These are phyloP conservation scores for Salvelinus fontinalis DNA, from an alignment of 2,113 vertebrate genomes.

Conservation along the genomic window DNA sequence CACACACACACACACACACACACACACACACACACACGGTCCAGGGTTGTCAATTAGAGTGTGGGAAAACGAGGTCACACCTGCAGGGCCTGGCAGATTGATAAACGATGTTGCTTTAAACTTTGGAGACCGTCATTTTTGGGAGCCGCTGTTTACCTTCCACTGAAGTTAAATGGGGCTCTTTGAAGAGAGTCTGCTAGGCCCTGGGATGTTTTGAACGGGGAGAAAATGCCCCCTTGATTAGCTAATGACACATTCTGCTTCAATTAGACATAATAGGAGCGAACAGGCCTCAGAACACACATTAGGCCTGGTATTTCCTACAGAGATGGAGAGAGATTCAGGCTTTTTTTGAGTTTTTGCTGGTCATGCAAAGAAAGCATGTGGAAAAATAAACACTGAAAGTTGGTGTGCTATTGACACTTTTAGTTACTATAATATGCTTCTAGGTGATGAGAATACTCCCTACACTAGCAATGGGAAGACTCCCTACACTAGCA, in stretches of 20 bases:
- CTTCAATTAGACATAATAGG: constrained; percentile 79
- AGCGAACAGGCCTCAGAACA: constrained; percentile 70
- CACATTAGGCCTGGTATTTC: too few relatives aligned
- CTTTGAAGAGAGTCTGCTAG: constrained; percentile 68
- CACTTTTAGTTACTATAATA: too few relatives aligned
- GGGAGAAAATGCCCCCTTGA: constrained; percentile 59
- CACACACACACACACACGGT: too few relatives aligned
- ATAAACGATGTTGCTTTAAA: constrained; percentile 86
- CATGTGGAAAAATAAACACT: too few relatives aligned
- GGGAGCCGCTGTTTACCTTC: constrained; percentile 74
- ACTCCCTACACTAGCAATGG: too few relatives aligned
- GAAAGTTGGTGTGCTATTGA: too few relatives aligned
- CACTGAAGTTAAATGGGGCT: constrained; percentile 70
- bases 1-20: not conserved
- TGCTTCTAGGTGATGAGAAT: too few relatives aligned
- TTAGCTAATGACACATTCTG: constrained; percentile 80
- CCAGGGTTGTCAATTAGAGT: not conserved
- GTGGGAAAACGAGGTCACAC: constrained; percentile 69
- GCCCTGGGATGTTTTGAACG: constrained; percentile 65
- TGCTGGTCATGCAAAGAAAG: too few relatives aligned
- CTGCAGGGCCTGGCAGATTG: constrained; percentile 74
- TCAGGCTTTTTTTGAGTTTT: too few relatives aligned
- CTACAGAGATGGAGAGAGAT: too few relatives aligned
- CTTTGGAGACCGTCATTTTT: constrained; percentile 73
- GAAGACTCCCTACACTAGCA: too few relatives aligned